Evolutionary conservation across 2,113 vertebrate genomes (phyloP).

Genomic region (Notiomystis cincta): DNA sequence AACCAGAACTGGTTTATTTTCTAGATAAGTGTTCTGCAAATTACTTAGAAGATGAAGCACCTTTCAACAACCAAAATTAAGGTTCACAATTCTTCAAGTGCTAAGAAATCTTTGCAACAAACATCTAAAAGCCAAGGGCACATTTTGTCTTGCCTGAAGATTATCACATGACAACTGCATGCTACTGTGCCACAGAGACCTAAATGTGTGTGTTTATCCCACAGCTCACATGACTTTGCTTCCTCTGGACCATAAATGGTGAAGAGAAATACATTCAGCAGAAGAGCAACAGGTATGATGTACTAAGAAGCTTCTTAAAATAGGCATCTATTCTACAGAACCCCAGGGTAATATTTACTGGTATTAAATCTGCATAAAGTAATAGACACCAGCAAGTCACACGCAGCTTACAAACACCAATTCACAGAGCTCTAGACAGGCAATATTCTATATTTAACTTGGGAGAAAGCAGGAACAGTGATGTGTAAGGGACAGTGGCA

Average conservation of each 20-base stretch:
- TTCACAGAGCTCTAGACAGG: not conserved
- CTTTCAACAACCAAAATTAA: not conserved
- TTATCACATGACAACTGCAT: conserved; percentile 6
- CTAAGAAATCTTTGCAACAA: not conserved
- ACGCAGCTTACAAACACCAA: not conserved
- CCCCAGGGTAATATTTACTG: not conserved
- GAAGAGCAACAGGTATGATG: not conserved
- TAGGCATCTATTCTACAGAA: not conserved
- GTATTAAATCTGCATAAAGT: not conserved
- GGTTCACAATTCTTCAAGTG: not conserved
- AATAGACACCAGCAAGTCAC: not conserved
- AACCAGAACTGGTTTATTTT: not conserved
- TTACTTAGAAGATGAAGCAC: not conserved
- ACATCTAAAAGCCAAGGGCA: not conserved
- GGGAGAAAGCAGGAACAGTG: not conserved
- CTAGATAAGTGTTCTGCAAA: not conserved
- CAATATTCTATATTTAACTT: not conserved
- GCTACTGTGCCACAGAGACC: not conserved
- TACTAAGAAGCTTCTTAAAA: not conserved
- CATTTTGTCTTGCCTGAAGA: not conserved
- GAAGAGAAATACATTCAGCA: not conserved
- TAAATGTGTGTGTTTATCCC: not conserved
- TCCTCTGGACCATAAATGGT: not conserved
- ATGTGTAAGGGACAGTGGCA: not conserved
- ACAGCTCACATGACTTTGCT: conserved; percentile 11